These are phyloP conservation scores for Bothrops jararaca DNA, from an alignment of 2,113 vertebrate genomes.

Conservation along the genomic window DNA sequence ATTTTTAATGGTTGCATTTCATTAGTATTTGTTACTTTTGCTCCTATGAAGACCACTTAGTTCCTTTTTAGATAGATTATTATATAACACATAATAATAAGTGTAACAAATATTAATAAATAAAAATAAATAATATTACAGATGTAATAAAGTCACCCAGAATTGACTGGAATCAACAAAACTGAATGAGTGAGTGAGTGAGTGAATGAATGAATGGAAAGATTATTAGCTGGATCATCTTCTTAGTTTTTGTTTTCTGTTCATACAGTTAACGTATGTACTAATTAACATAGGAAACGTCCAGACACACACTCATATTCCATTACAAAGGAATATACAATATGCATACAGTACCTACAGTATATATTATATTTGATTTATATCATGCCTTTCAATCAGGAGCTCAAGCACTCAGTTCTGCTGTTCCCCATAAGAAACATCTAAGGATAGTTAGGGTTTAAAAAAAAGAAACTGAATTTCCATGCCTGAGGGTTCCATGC, in stretches of 20 bases:
- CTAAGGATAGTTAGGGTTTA: background rate
- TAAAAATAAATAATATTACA: background rate
- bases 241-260: background rate
- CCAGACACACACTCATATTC: background rate
- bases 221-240: background rate
- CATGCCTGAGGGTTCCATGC: background rate
- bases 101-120: no score
- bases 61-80: background rate
- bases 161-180: background rate
- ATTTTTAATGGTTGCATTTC: background rate
- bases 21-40: background rate
- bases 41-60: background rate
- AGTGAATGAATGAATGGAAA: background rate
- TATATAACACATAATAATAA: background rate
- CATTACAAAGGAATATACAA: background rate
- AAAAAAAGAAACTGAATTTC: background rate
- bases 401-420: background rate
- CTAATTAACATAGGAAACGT: background rate
- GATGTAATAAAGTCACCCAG: background rate
- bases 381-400: background rate
- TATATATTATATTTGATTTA: background rate
- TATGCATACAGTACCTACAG: background rate
- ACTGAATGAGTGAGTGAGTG: no score
- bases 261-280: background rate
- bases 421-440: background rate